These are phyloP conservation scores for Labeo calbasu DNA, from an alignment of 2,797 vertebrate species.

Conservation along the genomic window DNA sequence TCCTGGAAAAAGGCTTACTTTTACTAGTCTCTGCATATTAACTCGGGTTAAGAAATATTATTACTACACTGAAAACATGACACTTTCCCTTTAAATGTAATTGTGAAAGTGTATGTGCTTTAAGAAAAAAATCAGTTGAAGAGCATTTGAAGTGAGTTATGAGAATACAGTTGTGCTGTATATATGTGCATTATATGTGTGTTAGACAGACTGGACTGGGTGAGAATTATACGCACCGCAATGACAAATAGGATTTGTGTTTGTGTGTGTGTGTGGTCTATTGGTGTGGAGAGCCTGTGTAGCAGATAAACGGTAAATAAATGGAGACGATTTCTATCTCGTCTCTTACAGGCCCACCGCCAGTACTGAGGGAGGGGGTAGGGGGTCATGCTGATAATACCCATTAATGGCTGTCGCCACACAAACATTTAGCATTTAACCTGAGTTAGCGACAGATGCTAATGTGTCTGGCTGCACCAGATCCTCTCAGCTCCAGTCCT, in stretches of 20 bases:
- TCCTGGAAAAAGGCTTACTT: neutral
- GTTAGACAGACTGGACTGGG: neutral
- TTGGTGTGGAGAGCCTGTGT: conserved; percentile 48
- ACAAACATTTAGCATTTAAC: conserved; percentile 76
- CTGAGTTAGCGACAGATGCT: conserved; percentile 50
- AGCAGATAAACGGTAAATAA: conserved; percentile 68
- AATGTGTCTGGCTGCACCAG: conserved; percentile 37
- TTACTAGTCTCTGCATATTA: neutral
- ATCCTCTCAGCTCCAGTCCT: neutral
- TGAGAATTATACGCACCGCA: conserved; percentile 3
- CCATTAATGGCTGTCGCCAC: conserved; percentile 71
- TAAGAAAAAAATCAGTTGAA: neutral
- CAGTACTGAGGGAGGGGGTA: conserved; percentile 60
- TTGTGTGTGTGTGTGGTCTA: conserved; percentile 52
- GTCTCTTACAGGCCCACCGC: conserved; percentile 68
- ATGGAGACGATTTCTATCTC: conserved; percentile 76
- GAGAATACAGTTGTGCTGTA: conserved; percentile 45
- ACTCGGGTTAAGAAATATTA: neutral
- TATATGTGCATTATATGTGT: conserved; percentile 52
- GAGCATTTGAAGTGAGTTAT: neutral
- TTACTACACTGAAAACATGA: neutral
- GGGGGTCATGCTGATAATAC: conserved; percentile 70
- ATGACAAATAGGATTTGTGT: conserved; percentile 21
- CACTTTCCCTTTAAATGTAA: neutral
- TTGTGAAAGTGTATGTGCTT: neutral